Conservation (phyloP, 1,140 invertebrate species). For the Nebria ingens region DNA sequence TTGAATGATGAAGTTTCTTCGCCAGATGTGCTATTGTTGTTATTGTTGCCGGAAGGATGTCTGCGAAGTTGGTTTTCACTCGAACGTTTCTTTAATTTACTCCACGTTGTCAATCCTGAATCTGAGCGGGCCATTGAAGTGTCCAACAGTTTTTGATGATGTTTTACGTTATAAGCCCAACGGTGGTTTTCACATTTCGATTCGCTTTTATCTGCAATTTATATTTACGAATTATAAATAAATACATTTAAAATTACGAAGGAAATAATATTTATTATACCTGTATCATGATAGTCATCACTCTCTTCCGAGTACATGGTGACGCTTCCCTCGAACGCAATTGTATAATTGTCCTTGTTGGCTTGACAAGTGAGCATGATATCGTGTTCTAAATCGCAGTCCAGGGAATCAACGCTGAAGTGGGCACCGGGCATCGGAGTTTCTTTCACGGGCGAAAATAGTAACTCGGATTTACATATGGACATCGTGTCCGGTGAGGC, state of each 20-base stretch:
- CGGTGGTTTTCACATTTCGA: constrained; percentile 13
- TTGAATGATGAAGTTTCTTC: constrained; percentile 37
- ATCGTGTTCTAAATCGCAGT: constrained; percentile 72
- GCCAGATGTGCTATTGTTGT: constrained; percentile 38
- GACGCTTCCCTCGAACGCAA: constrained; percentile 82
- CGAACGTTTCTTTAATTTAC: constrained; percentile 58
- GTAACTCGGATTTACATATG: constrained; percentile 77
- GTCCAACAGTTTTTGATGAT: constrained; percentile 38
- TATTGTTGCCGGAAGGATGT: constrained; percentile 71
- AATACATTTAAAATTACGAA: background rate
- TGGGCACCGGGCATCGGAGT: constrained; percentile 54
- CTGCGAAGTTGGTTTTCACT: constrained; percentile 39
- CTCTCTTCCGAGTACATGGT: constrained; percentile 78
- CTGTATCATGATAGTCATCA: constrained; percentile 58
- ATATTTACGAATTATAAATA: constrained; percentile 3
- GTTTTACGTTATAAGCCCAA: constrained; percentile 16
- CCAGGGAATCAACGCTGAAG: constrained; percentile 82
- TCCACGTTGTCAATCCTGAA: constrained; percentile 72
- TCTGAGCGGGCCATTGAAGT: constrained; percentile 74
- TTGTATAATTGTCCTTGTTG: constrained; percentile 90
- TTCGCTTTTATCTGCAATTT: constrained; percentile 11
- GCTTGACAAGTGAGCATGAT: constrained; percentile 80
- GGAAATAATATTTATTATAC: constrained; percentile 29
- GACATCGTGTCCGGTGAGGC: constrained; percentile 68
- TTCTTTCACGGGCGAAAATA: constrained; percentile 87